Evolutionary conservation across 2,888 invertebrate species (phyloP), one percentile per base, ranked within the genome.

Genomic region (Ichneumoninae sp.): DNA sequence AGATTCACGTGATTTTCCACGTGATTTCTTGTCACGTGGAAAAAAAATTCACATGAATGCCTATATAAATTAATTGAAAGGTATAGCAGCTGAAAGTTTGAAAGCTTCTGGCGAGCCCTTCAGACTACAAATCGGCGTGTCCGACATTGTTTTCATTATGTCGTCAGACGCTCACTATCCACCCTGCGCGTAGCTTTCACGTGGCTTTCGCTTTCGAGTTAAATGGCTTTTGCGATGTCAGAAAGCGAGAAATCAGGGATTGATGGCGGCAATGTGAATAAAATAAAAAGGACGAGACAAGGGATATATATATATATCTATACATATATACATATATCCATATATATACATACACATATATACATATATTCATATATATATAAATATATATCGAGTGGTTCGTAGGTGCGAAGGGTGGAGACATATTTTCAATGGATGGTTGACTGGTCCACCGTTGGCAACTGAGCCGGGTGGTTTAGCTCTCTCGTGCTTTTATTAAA

Each of bases 341-440:
- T 26, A 26, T 7, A 36, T 36, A 0, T 36, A 36, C 8, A 36
- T 50, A 50, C 6, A 16, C 30, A 60, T 60, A 26, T 36, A 36
- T 36, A 1, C 1, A 36, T 36, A 36, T 36, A 36, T 36, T n/a
- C n/a, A 36, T 36, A 36, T 40, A 10, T 40, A 40, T 40, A 1
- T 40, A 10, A 1, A 2, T 8, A 40, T 40, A 40, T 40, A 40
- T 40, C 5, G 5, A 30, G 69, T 47, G 22, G 8, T 13, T 78
- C 50, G 57, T 74, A 36, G 65, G 30, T 40, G 68, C 44, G 19
- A 44, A 63, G 65, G 36, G 13, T 44, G n/a, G 47, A 65, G 47
- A 47, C 50, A 66, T 71, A 79, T 79, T 83, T 83, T 74, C 79
- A 83, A 83, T 80, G 73, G 73, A 84, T 81, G 19, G 47, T 77